A percentile compares a stretch with the other conserved stretches of the same genome.
These are phyloP conservation scores for Tanypteryx hageni DNA, from an alignment of 2,888 invertebrate species.

Conservation along the genomic window DNA sequence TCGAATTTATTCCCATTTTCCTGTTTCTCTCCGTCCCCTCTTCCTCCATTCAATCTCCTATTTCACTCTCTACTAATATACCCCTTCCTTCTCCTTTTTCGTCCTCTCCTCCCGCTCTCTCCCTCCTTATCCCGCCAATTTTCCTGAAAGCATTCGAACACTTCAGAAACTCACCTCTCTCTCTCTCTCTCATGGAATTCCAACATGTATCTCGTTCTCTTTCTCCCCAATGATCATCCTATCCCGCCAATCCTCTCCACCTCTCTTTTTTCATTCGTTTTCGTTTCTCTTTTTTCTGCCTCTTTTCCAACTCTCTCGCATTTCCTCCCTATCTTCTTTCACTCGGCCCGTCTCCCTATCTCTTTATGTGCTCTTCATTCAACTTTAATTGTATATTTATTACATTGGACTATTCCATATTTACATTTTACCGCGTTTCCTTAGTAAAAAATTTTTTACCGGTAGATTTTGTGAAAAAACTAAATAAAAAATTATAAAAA, in stretches of 20 bases:
- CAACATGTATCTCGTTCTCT: not conserved
- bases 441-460: too few species aligned
- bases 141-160: slow-evolving; percentile 15
- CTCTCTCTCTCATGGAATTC: not conserved
- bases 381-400: too few species aligned
- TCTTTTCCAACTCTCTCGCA: not conserved
- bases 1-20: too few species aligned
- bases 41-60: not conserved
- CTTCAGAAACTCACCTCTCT: slow-evolving; percentile 11
- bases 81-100: not conserved
- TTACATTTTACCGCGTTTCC: too few species aligned
- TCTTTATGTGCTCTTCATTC: not conserved
- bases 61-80: not conserved
- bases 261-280: not conserved
- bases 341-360: not conserved
- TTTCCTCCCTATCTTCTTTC: not conserved
- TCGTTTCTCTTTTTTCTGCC: not conserved
- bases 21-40: not conserved
- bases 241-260: not conserved
- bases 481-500: too few species aligned
- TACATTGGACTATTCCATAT: too few species aligned
- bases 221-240: not conserved
- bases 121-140: not conserved
- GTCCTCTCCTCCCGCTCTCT: not conserved
- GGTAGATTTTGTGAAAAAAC: too few species aligned